Conservation (phyloP, 1,140 invertebrate species). For the Saccostrea cuccullata region DNA sequence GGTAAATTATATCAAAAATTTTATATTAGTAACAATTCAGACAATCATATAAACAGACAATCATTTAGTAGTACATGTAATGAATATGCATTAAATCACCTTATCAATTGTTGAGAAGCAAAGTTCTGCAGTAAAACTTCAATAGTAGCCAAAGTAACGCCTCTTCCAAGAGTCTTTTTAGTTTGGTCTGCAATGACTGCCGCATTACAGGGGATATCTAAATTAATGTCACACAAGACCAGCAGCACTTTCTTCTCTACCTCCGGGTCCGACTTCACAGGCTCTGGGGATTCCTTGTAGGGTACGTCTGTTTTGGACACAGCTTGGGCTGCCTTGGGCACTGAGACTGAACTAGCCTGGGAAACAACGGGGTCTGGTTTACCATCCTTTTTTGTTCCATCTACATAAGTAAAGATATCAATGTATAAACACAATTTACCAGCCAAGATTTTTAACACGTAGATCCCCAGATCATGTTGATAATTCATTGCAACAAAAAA, state of each 20-base stretch:
- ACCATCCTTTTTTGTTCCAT: slow-evolving; percentile 37
- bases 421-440: neutral
- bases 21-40: too few species aligned
- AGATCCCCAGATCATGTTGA: too few species aligned
- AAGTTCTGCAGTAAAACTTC: slow-evolving; percentile 92
- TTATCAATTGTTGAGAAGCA: slow-evolving; percentile 91
- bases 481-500: too few species aligned
- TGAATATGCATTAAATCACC: slow-evolving; percentile 71
- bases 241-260: slow-evolving; percentile 86
- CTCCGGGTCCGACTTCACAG: slow-evolving; percentile 70
- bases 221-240: slow-evolving; percentile 86
- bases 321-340: neutral
- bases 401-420: neutral
- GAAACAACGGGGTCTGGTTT: neutral
- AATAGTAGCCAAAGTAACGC: slow-evolving; percentile 83
- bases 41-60: too few species aligned
- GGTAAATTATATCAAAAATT: too few species aligned
- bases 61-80: neutral
- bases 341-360: neutral
- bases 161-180: slow-evolving; percentile 82
- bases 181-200: slow-evolving; percentile 83
- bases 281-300: slow-evolving; percentile 37
- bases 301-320: neutral
- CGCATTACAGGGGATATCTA: slow-evolving; percentile 89
- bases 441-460: neutral